Evolutionary conservation across 2,888 invertebrate species (phyloP), one percentile per base, ranked within the genome.

Genomic region (Balanococcus diminutus): DNA sequence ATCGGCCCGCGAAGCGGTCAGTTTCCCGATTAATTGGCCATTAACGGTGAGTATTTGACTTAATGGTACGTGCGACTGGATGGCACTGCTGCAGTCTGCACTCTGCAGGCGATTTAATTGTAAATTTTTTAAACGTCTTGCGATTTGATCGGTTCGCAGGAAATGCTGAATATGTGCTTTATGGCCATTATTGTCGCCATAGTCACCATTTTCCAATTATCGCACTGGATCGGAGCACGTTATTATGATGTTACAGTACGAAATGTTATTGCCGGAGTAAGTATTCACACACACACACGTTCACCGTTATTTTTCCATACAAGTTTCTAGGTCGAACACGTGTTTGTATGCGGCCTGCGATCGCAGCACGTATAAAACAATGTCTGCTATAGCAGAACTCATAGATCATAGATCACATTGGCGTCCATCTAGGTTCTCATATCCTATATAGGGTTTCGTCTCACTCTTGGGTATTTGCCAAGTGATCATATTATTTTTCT

Each of bases 1-100:
- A 88, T 94, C 95, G 87, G 92, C 96, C 88, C 93, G 94, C 87
- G 96, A 96, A 89, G 94, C 94, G 1, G 91, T 96, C 56, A 94
- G 93, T 89, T 89, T 96, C 87, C 95, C 95, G 84, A 94, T 96
- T 88, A 95, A 96, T 89, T 96, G 96, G 96, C 92, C 95, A 88
- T 90, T 96, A 87, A 93, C 95, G 89, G 96, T 96, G 91, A 93
- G 93, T 91, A 75, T 11, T 1, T 42, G 11, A 9, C 11, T 42
- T 9, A 42, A 9, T 5, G 42, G 42, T 42, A 42, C 42, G 42
- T 42, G 42, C 42, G 42, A 11, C 11, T 11, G 42, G 11, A 9
- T 11, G 9, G 9, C 5, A 42, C n/a, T n/a, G n/a, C n/a, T n/a
- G n/a, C n/a, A n/a, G n/a, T n/a, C n/a, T n/a, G n/a, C n/a, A n/a